phyloP scores from a whole-genome alignment of 2,888 invertebrate species.

The Parnassius mnemosyne region DNA sequence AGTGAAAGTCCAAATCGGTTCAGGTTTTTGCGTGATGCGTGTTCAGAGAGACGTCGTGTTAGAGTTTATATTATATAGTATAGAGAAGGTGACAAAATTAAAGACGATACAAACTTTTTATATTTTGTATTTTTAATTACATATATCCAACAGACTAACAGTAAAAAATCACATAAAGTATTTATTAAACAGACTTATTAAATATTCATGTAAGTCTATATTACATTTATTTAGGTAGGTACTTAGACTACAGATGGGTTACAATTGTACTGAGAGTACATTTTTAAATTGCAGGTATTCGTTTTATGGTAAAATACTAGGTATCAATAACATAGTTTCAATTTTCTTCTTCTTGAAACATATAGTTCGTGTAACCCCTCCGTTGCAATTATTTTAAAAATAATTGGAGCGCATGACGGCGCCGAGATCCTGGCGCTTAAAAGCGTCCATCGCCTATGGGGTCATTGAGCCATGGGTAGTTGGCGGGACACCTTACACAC shows the following conservation, averaged over 20 bases:
- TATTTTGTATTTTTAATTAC: constrained; percentile 67
- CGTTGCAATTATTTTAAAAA: constrained; percentile 63
- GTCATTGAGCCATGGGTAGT: constrained; percentile 97
- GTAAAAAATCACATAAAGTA: constrained; percentile 78
- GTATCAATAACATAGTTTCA: constrained; percentile 34
- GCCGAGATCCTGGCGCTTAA: constrained; percentile 81
- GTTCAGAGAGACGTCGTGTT: too few species aligned
- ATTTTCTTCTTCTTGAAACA: constrained; percentile 49
- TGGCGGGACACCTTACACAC: constrained; percentile 95
- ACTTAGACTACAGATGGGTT: constrained; percentile 80
- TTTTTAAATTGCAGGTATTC: constrained; percentile 66
- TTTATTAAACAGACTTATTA: constrained; percentile 79
- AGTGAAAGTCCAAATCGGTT: too few species aligned
- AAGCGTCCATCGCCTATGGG: constrained; percentile 94
- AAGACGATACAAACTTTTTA: constrained; percentile 39
- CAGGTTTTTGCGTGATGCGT: too few species aligned
- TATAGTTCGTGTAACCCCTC: constrained; percentile 62
- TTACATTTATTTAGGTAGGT: constrained; percentile 77
- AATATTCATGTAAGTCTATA: constrained; percentile 81
- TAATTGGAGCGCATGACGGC: constrained; percentile 64
- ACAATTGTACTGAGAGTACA: constrained; percentile 70
- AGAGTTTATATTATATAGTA: not conserved
- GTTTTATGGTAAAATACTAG: constrained; percentile 40
- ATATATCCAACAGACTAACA: constrained; percentile 79
- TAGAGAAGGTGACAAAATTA: constrained; percentile 26